phyloP scores from a whole-genome alignment of 1,140 invertebrate species.

The Drosophila sulfurigaster region DNA sequence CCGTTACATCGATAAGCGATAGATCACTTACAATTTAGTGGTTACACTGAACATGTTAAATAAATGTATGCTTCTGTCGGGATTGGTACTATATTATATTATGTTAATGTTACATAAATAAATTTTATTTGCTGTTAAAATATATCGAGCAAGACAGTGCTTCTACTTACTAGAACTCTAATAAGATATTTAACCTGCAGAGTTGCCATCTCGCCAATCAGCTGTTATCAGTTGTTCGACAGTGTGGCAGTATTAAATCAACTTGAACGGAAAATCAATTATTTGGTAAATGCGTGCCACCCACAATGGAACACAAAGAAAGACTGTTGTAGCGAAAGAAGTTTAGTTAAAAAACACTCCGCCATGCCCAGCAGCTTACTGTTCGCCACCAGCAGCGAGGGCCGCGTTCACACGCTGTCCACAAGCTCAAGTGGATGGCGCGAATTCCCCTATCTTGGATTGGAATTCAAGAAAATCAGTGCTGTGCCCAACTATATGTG shows the following conservation, averaged over 20 bases:
- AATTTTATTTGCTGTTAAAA: no score
- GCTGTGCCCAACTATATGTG: constrained; percentile 93
- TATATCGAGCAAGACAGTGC: neutral
- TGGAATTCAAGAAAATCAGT: constrained; percentile 95
- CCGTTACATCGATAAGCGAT: neutral
- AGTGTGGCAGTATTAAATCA: constrained; percentile 28
- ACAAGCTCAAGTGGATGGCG: constrained; percentile 92
- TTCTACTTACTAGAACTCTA: neutral
- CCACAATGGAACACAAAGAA: constrained; percentile 42
- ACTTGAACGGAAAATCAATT: constrained; percentile 57
- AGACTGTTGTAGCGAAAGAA: constrained; percentile 6
- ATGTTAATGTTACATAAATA: neutral
- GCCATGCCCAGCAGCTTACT: constrained; percentile 91
- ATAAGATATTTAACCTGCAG: neutral
- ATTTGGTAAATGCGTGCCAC: constrained; percentile 36
- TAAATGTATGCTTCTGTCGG: neutral
- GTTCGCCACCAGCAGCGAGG: constrained; percentile 94
- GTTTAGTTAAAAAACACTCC: neutral
- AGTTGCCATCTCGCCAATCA: constrained; percentile 17
- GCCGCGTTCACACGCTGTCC: constrained; percentile 92
- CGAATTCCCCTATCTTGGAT: constrained; percentile 92
- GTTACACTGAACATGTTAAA: neutral
- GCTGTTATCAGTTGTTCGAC: constrained; percentile 17
- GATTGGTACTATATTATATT: no score
- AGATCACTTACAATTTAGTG: constrained; percentile 35